phyloP scores from a whole-genome alignment of 2,888 invertebrate species.

The Frankliniella intonsa region DNA sequence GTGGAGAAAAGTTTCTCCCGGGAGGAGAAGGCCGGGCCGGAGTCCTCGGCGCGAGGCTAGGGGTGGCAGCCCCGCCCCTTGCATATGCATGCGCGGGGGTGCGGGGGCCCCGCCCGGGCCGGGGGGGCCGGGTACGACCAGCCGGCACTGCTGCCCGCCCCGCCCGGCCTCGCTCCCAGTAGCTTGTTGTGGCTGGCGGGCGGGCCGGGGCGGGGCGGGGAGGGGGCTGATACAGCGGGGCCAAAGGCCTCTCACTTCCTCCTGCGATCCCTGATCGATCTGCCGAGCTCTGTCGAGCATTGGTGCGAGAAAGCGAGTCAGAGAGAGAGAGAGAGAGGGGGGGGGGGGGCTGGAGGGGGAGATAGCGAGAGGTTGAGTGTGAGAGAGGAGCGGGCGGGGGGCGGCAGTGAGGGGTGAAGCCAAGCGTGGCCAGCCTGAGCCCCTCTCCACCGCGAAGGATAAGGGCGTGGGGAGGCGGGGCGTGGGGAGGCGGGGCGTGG shows the following conservation, averaged over 20 bases:
- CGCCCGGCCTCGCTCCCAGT: not conserved
- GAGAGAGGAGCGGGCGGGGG: conserved; percentile 39
- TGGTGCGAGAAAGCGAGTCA: not conserved
- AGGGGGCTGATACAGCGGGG: not conserved
- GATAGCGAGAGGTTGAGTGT: conserved; percentile 37
- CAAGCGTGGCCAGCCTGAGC: conserved; percentile 32
- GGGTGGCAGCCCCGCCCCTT: not conserved
- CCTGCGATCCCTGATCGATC: no score
- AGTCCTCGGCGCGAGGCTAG: not conserved
- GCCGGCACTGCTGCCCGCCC: no score
- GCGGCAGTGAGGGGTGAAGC: conserved; percentile 7
- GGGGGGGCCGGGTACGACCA: no score
- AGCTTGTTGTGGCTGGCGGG: not conserved
- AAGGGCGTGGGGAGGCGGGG: conserved; percentile 29
- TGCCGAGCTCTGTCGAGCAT: no score
- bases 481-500: conserved; percentile 36
- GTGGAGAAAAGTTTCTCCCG: not conserved
- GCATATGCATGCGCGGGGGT: conserved; percentile 6
- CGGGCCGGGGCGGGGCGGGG: not conserved
- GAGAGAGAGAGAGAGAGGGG: not conserved
- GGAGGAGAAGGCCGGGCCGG: not conserved
- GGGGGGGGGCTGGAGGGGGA: not conserved
- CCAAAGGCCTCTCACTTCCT: not conserved
- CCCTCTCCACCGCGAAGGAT: not conserved
- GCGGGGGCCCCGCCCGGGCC: not conserved